These are phyloP conservation scores for Trilocha varians DNA, from an alignment of 2,888 invertebrate species.

Conservation along the genomic window DNA sequence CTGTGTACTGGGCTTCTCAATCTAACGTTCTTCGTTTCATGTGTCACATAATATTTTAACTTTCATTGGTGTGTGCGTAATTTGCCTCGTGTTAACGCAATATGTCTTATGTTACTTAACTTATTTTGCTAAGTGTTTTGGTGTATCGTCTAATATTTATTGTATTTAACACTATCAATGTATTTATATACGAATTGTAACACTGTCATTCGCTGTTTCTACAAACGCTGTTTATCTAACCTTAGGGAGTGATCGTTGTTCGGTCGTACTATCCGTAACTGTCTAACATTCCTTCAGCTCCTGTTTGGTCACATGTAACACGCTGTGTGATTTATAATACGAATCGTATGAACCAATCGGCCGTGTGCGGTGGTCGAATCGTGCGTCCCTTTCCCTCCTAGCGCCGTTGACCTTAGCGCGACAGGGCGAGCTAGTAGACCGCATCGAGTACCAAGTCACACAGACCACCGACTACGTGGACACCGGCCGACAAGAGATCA, in stretches of 20 bases:
- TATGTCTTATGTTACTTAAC: constrained; percentile 32
- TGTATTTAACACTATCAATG: constrained; percentile 8
- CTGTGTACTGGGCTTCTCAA: constrained; percentile 50
- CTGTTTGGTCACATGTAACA: constrained; percentile 44
- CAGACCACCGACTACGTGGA: constrained; percentile 89
- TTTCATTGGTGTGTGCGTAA: constrained; percentile 68
- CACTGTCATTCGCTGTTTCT: constrained; percentile 24
- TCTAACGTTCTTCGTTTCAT: constrained; percentile 34
- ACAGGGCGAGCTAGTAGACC: constrained; percentile 95
- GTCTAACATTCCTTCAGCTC: constrained; percentile 41
- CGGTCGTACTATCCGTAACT: constrained; percentile 22
- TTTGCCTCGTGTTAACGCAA: constrained; percentile 62
- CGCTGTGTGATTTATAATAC: constrained; percentile 29
- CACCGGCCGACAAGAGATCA: constrained; percentile 84
- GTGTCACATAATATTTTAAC: constrained; percentile 40
- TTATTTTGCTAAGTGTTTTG: constrained; percentile 37
- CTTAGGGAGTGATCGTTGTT: constrained; percentile 15
- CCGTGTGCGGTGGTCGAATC: constrained; percentile 31
- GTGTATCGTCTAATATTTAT: constrained; percentile 2
- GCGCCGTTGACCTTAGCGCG: constrained; percentile 54
- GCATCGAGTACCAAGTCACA: constrained; percentile 94
- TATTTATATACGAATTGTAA: constrained; percentile 19
- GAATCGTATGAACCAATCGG: constrained; percentile 65
- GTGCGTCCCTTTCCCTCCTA: constrained; percentile 48
- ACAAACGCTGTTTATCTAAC: constrained; percentile 15